Conservation (phyloP, 2,797 vertebrate species). For the Phataginus tricuspis region DNA sequence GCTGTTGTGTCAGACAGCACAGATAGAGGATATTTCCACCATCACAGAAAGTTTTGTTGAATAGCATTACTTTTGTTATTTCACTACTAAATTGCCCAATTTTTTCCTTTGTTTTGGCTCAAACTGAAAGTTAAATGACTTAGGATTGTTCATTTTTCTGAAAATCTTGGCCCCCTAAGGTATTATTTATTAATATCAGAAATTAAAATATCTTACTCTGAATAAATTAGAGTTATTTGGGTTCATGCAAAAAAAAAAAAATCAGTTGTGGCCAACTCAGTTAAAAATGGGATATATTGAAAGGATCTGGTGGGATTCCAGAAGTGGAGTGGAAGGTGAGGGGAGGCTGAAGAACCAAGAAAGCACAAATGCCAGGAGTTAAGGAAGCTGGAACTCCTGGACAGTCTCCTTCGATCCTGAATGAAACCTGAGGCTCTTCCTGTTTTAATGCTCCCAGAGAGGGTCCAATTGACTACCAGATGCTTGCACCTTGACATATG, state of each 20-base stretch:
- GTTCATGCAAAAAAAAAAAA: background rate
- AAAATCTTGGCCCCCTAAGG: background rate
- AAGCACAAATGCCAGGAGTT: background rate
- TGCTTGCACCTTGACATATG: background rate
- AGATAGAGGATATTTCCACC: background rate
- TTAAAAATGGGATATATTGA: background rate
- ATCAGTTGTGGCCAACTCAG: background rate
- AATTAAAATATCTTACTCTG: background rate
- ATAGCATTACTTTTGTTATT: background rate
- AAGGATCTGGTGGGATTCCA: background rate
- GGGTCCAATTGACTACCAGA: background rate
- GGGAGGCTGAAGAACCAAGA: background rate
- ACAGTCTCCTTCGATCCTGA: background rate
- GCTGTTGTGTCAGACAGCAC: background rate
- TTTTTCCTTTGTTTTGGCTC: constrained; percentile 5
- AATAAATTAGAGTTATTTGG: background rate
- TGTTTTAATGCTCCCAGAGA: background rate
- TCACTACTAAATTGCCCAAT: background rate
- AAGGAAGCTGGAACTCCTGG: too few relatives aligned
- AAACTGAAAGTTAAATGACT: constrained; percentile 16
- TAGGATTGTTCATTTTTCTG: background rate
- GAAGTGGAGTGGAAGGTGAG: background rate
- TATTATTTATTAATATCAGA: background rate
- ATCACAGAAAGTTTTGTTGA: background rate
- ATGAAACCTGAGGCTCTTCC: background rate